These are phyloP conservation scores for Campodea augens DNA, from an alignment of 1,140 invertebrate genomes.

Conservation along the genomic window DNA sequence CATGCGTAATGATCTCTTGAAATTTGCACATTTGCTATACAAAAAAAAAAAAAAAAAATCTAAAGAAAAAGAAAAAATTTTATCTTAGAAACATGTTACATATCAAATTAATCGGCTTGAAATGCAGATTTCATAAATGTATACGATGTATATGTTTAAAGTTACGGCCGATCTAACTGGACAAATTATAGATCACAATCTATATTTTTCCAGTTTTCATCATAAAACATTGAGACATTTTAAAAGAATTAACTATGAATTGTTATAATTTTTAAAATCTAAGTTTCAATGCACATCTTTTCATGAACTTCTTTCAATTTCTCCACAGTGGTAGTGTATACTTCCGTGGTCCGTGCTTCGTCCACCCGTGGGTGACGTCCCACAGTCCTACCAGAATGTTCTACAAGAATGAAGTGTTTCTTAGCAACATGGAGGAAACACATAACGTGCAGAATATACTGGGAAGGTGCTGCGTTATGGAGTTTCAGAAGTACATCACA, in stretches of 20 bases:
- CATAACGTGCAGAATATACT: conserved; percentile 77
- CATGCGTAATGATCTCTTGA: no score
- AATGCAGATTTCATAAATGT: no score
- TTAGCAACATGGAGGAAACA: conserved; percentile 77
- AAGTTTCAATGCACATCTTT: conserved; percentile 9
- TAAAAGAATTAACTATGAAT: background rate
- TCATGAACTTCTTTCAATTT: conserved; percentile 13
- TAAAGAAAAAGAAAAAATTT: no score
- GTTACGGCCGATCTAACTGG: no score
- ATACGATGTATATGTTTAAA: no score
- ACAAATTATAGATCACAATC: no score
- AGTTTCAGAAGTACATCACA: conserved; percentile 76
- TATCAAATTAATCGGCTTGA: no score
- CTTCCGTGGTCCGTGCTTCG: conserved; percentile 83
- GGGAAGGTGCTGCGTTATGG: conserved; percentile 75
- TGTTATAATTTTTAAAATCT: conserved; percentile 2
- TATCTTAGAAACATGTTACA: no score
- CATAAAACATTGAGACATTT: no score
- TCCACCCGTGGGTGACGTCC: conserved; percentile 68
- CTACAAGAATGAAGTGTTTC: conserved; percentile 85
- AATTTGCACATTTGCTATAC: background rate
- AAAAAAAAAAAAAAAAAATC: no score
- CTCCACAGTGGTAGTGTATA: conserved; percentile 59
- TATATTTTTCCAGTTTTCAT: no score
- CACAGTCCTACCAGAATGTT: conserved; percentile 55